These are phyloP conservation scores for Gasterosteus aculeatus DNA, from an alignment of 2,113 vertebrate species.

Conservation along the genomic window DNA sequence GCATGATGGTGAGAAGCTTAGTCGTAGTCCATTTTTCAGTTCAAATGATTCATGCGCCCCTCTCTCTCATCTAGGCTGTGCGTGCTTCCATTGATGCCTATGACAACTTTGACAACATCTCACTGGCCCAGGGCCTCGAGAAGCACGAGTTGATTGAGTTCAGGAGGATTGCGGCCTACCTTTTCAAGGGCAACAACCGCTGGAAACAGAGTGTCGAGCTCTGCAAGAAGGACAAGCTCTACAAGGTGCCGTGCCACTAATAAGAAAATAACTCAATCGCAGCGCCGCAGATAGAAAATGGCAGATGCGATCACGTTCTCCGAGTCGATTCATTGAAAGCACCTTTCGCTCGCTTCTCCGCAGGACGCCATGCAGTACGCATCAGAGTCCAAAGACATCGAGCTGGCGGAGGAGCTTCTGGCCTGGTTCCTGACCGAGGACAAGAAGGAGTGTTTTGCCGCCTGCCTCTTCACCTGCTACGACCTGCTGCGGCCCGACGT, in stretches of 20 bases:
- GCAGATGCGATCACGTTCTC: background rate
- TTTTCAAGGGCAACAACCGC: slow-evolving; percentile 99
- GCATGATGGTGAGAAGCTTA: background rate
- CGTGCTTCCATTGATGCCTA: slow-evolving; percentile 98
- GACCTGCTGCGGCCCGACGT: slow-evolving; percentile 97
- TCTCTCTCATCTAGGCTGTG: slow-evolving; percentile 84
- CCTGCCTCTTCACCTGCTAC: slow-evolving; percentile 98
- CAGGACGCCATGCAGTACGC: slow-evolving; percentile 99
- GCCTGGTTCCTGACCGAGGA: slow-evolving; percentile 98
- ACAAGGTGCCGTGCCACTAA: slow-evolving; percentile 85
- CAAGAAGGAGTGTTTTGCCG: slow-evolving; percentile 97
- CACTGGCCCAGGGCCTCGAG: slow-evolving; percentile 95
- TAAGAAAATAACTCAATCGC: background rate
- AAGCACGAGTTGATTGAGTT: slow-evolving; percentile 98
- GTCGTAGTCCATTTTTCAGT: no score
- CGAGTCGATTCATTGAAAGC: background rate
- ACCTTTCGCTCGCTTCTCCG: background rate
- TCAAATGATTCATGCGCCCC: background rate
- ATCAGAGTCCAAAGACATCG: slow-evolving; percentile 97
- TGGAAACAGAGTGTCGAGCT: slow-evolving; percentile 99
- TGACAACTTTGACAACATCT: slow-evolving; percentile 99
- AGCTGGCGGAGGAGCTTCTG: slow-evolving; percentile 95
- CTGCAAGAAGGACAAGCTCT: slow-evolving; percentile 98
- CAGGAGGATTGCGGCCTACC: slow-evolving; percentile 96
- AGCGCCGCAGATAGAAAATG: background rate